These are phyloP conservation scores for Andrena cerasifolii DNA, from an alignment of 1,140 invertebrate genomes.

Conservation along the genomic window DNA sequence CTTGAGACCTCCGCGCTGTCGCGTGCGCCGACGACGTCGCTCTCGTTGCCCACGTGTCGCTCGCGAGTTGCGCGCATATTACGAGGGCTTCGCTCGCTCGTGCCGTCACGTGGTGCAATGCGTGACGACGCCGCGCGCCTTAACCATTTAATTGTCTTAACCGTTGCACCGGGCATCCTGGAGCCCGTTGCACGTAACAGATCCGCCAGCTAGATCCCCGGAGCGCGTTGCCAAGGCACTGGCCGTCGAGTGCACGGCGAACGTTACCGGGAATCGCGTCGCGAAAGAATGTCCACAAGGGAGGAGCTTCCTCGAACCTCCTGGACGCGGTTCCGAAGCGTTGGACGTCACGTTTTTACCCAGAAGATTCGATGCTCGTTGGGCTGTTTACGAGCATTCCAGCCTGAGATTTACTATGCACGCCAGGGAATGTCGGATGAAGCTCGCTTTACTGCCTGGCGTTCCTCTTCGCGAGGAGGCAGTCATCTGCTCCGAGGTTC, in stretches of 20 bases:
- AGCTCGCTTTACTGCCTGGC: neutral
- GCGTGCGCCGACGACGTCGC: no score
- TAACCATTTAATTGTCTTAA: constrained; percentile 41
- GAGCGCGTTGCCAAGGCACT: neutral
- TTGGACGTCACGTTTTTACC: constrained; percentile 29
- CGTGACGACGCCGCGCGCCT: constrained; percentile 26
- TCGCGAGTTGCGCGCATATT: neutral
- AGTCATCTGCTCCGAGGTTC: no score
- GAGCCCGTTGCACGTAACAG: constrained; percentile 1
- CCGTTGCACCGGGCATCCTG: constrained; percentile 1
- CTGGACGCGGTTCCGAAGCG: constrained; percentile 3
- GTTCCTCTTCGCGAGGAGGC: no score
- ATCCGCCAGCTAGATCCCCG: neutral
- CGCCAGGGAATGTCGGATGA: neutral
- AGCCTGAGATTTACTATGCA: neutral
- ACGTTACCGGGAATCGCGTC: constrained; percentile 15
- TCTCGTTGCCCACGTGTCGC: neutral
- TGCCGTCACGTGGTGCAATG: constrained; percentile 14
- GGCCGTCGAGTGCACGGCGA: neutral
- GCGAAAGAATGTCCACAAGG: constrained; percentile 26
- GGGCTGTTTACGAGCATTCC: neutral
- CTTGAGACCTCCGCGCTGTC: no score
- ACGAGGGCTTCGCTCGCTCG: neutral
- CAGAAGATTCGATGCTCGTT: neutral
- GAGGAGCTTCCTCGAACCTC: constrained; percentile 17